Conservation (phyloP, 1,140 invertebrate genomes). For the Mamestra configurata region DNA sequence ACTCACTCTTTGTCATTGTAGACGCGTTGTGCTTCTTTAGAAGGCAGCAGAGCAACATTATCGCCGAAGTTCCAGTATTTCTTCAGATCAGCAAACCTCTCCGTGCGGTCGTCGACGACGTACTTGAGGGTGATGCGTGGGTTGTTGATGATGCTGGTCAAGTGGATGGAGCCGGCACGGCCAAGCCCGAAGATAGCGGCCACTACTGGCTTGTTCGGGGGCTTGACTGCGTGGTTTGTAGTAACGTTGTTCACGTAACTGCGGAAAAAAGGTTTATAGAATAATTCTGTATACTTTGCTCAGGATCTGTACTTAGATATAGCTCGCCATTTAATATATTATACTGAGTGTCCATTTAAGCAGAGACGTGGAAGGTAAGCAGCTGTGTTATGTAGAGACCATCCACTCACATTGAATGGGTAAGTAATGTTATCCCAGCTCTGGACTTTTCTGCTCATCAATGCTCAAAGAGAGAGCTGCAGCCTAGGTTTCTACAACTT, state of each 20-base stretch:
- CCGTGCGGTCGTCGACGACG: constrained; percentile 88
- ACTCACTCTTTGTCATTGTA: constrained; percentile 89
- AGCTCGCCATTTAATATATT: no score
- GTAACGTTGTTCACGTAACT: constrained; percentile 49
- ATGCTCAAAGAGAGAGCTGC: background rate
- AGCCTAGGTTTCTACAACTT: no score
- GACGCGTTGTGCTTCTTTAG: constrained; percentile 86
- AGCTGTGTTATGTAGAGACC: no score
- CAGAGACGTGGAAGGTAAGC: no score
- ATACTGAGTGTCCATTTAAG: no score
- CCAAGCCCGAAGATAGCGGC: constrained; percentile 73
- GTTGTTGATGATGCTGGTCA: constrained; percentile 88
- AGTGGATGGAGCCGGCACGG: constrained; percentile 90
- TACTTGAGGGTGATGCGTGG: constrained; percentile 89
- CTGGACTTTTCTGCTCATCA: no score
- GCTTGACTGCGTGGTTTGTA: constrained; percentile 54
- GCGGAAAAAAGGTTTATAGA: constrained; percentile 30
- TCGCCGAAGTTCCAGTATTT: constrained; percentile 87
- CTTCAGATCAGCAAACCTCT: constrained; percentile 78
- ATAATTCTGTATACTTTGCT: no score
- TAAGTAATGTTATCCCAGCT: no score
- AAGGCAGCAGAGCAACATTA: constrained; percentile 85
- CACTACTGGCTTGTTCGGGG: constrained; percentile 61
- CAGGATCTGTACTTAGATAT: no score
- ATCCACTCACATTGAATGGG: no score